Evolutionary conservation across 2,888 invertebrate genomes (phyloP).

Genomic region (Cyclophora albipunctata): DNA sequence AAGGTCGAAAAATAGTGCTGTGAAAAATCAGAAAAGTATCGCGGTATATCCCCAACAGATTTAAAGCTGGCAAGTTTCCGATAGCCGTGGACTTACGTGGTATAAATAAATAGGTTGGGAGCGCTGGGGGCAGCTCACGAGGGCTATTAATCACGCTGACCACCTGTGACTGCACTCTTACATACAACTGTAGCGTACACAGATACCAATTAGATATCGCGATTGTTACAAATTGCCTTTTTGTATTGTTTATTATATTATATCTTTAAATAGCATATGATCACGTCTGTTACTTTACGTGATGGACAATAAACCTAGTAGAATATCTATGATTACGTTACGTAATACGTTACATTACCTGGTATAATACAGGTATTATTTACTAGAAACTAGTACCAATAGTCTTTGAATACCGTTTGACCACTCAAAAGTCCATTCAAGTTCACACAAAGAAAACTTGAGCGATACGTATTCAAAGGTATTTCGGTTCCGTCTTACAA

Average conservation of each 20-base stretch:
- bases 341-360: not conserved
- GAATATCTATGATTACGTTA: not conserved
- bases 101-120: constrained; percentile 50
- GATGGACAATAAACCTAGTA: no score
- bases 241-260: no score
- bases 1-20: no score
- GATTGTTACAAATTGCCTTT: constrained; percentile 1
- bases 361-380: not conserved
- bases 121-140: constrained; percentile 38
- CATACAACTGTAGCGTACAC: constrained; percentile 28
- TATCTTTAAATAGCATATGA: no score
- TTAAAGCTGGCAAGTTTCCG: constrained; percentile 33
- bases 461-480: constrained; percentile 8
- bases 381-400: no score
- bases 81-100: constrained; percentile 35
- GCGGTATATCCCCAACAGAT: constrained; percentile 31
- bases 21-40: constrained; percentile 21
- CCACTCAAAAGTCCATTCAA: no score
- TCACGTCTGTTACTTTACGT: no score
- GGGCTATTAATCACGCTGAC: constrained; percentile 57
- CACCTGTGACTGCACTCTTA: constrained; percentile 58
- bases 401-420: no score
- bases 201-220: constrained; percentile 26
- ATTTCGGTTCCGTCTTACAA: constrained; percentile 17
- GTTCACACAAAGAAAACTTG: no score